Evolutionary conservation across 2,888 invertebrate genomes (phyloP), one percentile per base, ranked within the genome.

Genomic region (Anagyrus pseudococci): DNA sequence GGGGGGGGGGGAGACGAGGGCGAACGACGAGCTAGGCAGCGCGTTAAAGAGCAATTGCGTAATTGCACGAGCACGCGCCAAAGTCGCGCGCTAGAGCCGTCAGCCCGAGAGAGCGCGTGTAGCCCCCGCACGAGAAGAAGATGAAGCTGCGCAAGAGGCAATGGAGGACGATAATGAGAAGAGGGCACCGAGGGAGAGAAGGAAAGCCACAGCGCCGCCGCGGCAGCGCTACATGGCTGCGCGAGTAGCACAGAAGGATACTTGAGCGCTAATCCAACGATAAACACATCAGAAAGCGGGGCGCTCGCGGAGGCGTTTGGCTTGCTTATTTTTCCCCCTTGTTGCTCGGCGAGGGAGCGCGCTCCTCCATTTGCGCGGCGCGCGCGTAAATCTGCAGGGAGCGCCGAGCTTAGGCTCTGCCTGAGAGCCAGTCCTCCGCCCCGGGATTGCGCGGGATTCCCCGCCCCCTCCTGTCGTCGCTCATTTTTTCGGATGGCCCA

Each of bases 171-270:
- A 46, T n/a, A n/a, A n/a, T n/a, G n/a, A n/a, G n/a, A 17, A 50
- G 26, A 15, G 44, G 7, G 19, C 1, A 15, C 13, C 23, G 20
- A 48, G 44, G 8, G 63, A 63, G 64, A 65, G 63, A 48, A 46
- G 52, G 56, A 64, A 58, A 64, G 56, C 55, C 52, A 20, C 49
- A 48, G 13, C 52, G 49, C 20, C 48, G 48, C 25, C n/a, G 58
- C 54, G 62, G 10, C n/a, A n/a, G n/a, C n/a, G n/a, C n/a, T n/a
- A n/a, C n/a, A n/a, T 67, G 70, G 69, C 69, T 70, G 70, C 70
- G 64, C 66, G 43, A 17, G 6, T 4, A 2, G 25, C 23, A 20
- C 25, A n/a, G n/a, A n/a, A n/a, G 58, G 50, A 56, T 65, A 63
- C 67, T 65, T 57, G 44, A 69, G 60, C 64, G 61, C 67, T 69